Evolutionary conservation across 2,797 vertebrate genomes (phyloP), one percentile per base, ranked within the genome.

Genomic region (Lutra lutra): DNA sequence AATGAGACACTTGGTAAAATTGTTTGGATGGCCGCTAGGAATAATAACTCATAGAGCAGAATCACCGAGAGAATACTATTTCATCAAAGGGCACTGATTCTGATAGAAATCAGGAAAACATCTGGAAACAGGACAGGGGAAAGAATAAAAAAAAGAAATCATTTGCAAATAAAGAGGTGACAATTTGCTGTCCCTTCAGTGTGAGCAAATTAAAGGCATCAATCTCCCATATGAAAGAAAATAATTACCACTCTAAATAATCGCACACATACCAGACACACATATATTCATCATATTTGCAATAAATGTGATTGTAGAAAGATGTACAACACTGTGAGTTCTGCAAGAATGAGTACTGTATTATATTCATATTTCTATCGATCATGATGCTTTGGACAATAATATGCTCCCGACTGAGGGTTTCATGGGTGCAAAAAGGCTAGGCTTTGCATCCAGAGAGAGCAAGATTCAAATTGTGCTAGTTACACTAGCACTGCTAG

Each of bases 1-100:
- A 97, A 98, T 89, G 82, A 60, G 54, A 97, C 87, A 94, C 84
- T 93, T 72, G 85, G 73, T 97, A 89, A 80, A 80, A 97, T 21
- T 92, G 51, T 97, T 96, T 96, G 75, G 75, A 97, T 92, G 94
- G 80, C 80, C 66, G 0, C 89, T 96, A 94, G 94, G 89, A 95
- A 90, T 85, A 96, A 96, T 94, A 97, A 96, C 43, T 97, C 51
- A 62, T 4, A 40, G 64, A 95, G 56, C 3, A 84, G 56, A 95
- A 90, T 88, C 27, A 79, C 86, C 32, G 35, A 79, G 62, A 96
- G 38, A 86, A 86, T 51, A 46, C 0, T 64, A 7, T 86, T 93
- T 91, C 90, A 87, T 85, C 70, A 82, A 60, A 10, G 35, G 89
- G 86, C 86, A 79, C 6, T 4, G 27, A 64, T 91, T 95, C 68